Evolutionary conservation across 2,797 vertebrate genomes (phyloP).

Genomic region (Selene dorsalis): DNA sequence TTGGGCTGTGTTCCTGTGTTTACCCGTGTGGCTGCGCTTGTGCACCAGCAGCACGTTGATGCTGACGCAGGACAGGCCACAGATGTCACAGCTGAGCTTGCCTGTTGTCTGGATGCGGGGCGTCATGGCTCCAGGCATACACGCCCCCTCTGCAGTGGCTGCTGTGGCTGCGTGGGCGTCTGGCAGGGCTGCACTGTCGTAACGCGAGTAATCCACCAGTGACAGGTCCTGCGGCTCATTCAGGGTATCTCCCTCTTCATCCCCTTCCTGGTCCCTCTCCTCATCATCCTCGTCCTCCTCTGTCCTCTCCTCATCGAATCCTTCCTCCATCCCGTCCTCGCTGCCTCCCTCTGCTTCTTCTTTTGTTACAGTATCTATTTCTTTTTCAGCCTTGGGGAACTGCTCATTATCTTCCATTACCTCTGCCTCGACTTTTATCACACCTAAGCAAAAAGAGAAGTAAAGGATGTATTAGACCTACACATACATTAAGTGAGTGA

Average conservation of each 20-base stretch:
- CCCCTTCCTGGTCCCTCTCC: constrained; percentile 63
- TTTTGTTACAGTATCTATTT: constrained; percentile 72
- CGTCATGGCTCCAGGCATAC: constrained; percentile 69
- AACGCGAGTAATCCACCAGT: constrained; percentile 85
- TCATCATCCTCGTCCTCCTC: constrained; percentile 82
- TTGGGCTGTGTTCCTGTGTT: constrained; percentile 73
- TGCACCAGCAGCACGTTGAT: constrained; percentile 97
- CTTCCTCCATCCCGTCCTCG: constrained; percentile 78
- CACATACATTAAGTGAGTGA: background rate
- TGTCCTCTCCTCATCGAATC: constrained; percentile 67
- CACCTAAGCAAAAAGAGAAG: constrained; percentile 47
- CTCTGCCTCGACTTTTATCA: constrained; percentile 77
- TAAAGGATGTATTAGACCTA: constrained; percentile 2
- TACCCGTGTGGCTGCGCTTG: constrained; percentile 97
- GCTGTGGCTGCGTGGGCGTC: constrained; percentile 78
- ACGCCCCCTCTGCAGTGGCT: constrained; percentile 77
- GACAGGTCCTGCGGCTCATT: constrained; percentile 84
- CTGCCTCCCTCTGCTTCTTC: constrained; percentile 81
- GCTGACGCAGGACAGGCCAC: constrained; percentile 95
- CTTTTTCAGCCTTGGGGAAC: constrained; percentile 46
- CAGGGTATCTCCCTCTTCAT: constrained; percentile 68
- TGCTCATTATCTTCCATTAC: constrained; percentile 53
- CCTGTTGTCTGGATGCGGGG: constrained; percentile 71
- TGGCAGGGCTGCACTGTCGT: constrained; percentile 80
- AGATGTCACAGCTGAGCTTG: constrained; percentile 94